Conservation (phyloP, 1,140 invertebrate species). For the Hycleus cichorii region DNA sequence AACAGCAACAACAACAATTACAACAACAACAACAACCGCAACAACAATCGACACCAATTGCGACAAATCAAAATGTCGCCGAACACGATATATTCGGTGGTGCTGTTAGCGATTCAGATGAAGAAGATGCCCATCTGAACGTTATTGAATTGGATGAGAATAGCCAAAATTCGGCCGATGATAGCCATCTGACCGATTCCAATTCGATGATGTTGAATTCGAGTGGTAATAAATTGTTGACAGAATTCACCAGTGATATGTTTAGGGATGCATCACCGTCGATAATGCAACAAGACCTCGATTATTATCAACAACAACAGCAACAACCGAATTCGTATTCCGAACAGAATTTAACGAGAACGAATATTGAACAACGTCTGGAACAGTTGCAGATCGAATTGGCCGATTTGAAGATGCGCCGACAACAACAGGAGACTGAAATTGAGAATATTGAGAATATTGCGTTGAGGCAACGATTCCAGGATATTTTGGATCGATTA, state of each 20-base stretch:
- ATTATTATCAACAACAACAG: constrained; percentile 35
- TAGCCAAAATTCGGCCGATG: constrained; percentile 64
- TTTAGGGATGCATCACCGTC: constrained; percentile 32
- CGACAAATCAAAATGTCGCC: constrained; percentile 39
- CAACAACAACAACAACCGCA: too few relatives aligned
- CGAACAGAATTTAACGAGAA: constrained; percentile 32
- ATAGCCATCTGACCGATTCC: constrained; percentile 69
- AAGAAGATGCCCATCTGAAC: constrained; percentile 62
- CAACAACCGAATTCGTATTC: constrained; percentile 19
- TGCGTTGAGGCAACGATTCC: constrained; percentile 72
- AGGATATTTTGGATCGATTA: constrained; percentile 69
- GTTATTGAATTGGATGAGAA: constrained; percentile 73
- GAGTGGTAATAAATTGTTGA: constrained; percentile 33
- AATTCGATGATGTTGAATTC: constrained; percentile 54
- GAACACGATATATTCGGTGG: constrained; percentile 86
- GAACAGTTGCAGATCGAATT: constrained; percentile 60
- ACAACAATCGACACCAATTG: constrained; percentile 27
- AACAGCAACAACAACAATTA: too few relatives aligned
- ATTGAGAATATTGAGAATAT: constrained; percentile 81
- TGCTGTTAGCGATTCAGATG: constrained; percentile 74
- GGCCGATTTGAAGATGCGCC: constrained; percentile 59
- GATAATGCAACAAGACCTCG: constrained; percentile 31
- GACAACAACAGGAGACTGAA: constrained; percentile 71
- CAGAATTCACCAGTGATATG: constrained; percentile 41
- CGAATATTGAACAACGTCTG: constrained; percentile 48